These are phyloP conservation scores for Netelia virgata DNA, from an alignment of 2,888 invertebrate genomes.

Conservation along the genomic window DNA sequence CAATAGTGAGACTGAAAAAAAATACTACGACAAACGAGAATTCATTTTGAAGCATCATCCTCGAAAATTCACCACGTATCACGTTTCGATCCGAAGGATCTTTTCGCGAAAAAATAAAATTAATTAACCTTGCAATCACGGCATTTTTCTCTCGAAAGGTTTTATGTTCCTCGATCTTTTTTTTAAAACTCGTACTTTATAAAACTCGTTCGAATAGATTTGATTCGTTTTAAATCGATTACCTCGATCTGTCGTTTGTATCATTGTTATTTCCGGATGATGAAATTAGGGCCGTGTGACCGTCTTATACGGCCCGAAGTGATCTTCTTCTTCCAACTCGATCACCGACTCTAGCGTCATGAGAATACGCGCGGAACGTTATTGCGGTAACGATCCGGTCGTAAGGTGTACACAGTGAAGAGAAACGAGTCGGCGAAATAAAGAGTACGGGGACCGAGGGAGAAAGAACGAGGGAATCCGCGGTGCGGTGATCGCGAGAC, in stretches of 20 bases:
- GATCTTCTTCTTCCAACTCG: conserved; percentile 15
- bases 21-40: conserved; percentile 62
- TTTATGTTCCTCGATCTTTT: not conserved
- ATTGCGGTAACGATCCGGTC: conserved; percentile 42
- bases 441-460: conserved; percentile 56
- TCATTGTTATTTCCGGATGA: too few relatives aligned
- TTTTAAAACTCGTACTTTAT: too few relatives aligned
- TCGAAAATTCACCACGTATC: conserved; percentile 10
- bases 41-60: conserved; percentile 43
- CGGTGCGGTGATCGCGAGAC: conserved; percentile 21
- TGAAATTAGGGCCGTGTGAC: not conserved
- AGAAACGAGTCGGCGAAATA: conserved; percentile 49
- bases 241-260: not conserved
- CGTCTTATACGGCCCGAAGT: conserved; percentile 5
- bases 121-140: not conserved
- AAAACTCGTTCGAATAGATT: not conserved
- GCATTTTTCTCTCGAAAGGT: not conserved
- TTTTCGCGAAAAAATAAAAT: not conserved
- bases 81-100: not conserved
- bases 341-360: conserved; percentile 8
- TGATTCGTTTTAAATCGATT: not conserved
- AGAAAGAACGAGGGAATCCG: conserved; percentile 18
- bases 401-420: conserved; percentile 23
- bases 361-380: conserved; percentile 31
- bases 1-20: conserved; percentile 61